Percentiles rank a stretch among this genome's conserved stretches.
Evolutionary conservation across 2,888 invertebrate genomes (phyloP).

Genomic region (Yponomeuta sedellus): DNA sequence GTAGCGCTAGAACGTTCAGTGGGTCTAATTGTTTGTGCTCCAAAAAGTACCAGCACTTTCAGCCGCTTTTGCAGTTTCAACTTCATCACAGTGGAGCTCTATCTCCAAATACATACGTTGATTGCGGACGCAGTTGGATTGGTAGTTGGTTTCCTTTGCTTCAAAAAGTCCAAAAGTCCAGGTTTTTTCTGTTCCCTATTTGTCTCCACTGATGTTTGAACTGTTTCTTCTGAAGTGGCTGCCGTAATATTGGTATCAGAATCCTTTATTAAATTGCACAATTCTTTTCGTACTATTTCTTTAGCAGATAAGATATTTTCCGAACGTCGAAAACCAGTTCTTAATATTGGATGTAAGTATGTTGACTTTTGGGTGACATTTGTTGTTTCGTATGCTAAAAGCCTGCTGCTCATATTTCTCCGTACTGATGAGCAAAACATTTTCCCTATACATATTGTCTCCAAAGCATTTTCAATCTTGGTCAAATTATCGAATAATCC

Average conservation of each 20-base stretch:
- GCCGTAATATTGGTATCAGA: slow-evolving; percentile 9
- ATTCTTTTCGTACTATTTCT: too few species aligned
- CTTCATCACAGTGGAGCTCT: neutral
- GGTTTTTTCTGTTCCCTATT: slow-evolving; percentile 18
- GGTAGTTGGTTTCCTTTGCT: slow-evolving; percentile 18
- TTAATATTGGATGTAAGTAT: slow-evolving; percentile 21
- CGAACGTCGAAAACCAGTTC: slow-evolving; percentile 20
- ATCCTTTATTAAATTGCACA: neutral
- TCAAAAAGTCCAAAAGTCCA: slow-evolving; percentile 19
- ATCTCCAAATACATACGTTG: neutral
- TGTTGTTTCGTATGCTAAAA: slow-evolving; percentile 20
- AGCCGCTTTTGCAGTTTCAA: neutral
- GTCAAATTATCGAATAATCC: slow-evolving; percentile 22
- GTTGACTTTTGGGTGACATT: slow-evolving; percentile 21
- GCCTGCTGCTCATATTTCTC: slow-evolving; percentile 19
- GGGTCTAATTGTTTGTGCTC: neutral
- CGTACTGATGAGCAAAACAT: slow-evolving; percentile 21
- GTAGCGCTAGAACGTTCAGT: slow-evolving; percentile 12
- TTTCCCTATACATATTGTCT: slow-evolving; percentile 20
- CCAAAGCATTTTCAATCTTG: slow-evolving; percentile 19
- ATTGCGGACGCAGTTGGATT: slow-evolving; percentile 20
- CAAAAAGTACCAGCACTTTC: neutral
- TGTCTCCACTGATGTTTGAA: too few species aligned
- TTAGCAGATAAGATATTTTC: too few species aligned
- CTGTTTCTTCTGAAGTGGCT: neutral